These are phyloP conservation scores for Lagodon rhomboides DNA, from an alignment of 2,797 vertebrate genomes.

Conservation along the genomic window DNA sequence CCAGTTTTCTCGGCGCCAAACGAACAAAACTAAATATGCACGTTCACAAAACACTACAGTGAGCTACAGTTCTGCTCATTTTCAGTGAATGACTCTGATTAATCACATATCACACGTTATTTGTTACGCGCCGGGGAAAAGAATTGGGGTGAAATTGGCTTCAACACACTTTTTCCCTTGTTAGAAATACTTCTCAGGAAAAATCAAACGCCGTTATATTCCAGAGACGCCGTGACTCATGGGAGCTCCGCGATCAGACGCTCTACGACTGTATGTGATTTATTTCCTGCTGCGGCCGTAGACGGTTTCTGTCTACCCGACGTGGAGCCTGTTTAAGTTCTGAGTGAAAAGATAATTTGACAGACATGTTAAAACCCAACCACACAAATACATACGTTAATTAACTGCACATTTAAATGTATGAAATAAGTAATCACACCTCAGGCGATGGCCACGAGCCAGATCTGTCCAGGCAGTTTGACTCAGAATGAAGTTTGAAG, in stretches of 20 bases:
- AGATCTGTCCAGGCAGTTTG: not conserved
- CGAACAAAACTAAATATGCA: too few species aligned
- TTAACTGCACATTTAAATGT: not conserved
- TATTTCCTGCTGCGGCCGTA: slow-evolving; percentile 41
- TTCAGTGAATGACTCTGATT: too few species aligned
- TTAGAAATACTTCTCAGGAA: too few species aligned
- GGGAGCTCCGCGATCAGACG: not conserved
- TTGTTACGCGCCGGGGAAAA: too few species aligned
- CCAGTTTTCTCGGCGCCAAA: too few species aligned
- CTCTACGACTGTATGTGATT: slow-evolving; percentile 31
- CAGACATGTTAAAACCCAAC: not conserved
- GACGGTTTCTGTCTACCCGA: slow-evolving; percentile 27
- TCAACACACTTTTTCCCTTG: too few species aligned
- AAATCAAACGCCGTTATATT: too few species aligned
- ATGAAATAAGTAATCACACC: not conserved
- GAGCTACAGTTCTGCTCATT: too few species aligned
- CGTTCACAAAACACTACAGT: too few species aligned
- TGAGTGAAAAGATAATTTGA: not conserved
- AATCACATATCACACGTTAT: too few species aligned
- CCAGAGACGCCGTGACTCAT: too few species aligned
- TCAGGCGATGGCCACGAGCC: not conserved
- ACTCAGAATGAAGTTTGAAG: not conserved
- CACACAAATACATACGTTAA: not conserved
- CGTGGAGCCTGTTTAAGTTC: slow-evolving; percentile 31
- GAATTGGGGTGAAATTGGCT: too few species aligned